Percentiles rank a stretch among this genome's conserved stretches.
Evolutionary conservation across 2,797 vertebrate species (phyloP).

Genomic region (Hirundo rustica): DNA sequence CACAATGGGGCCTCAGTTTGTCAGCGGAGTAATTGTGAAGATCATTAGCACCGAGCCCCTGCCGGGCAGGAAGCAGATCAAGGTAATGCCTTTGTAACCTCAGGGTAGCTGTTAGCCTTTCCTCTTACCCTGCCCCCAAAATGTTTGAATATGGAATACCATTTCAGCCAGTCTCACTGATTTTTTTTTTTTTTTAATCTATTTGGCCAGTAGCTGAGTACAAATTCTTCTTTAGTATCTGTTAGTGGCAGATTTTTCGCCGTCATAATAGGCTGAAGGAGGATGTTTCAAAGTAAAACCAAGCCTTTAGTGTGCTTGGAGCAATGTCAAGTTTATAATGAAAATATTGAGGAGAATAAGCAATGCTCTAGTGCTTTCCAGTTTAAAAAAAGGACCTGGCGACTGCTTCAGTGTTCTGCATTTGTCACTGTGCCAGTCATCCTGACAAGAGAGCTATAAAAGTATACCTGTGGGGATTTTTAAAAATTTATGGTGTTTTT

Average conservation of each 20-base stretch:
- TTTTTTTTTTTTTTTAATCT: background rate
- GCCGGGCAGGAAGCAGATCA: conserved; percentile 86
- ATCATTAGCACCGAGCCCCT: conserved; percentile 86
- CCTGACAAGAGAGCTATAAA: background rate
- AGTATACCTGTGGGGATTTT: accelerated
- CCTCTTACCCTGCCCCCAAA: background rate
- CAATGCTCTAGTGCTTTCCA: background rate
- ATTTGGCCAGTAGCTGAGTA: background rate
- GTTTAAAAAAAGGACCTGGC: background rate
- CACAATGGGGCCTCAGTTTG: conserved; percentile 85
- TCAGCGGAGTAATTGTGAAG: conserved; percentile 93
- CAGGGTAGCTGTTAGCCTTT: conserved; percentile 31
- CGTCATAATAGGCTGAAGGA: background rate
- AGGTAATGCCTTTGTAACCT: conserved; percentile 79
- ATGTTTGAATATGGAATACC: conserved; percentile 34
- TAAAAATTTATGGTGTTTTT: background rate
- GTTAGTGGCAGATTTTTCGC: background rate
- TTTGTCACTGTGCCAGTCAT: background rate
- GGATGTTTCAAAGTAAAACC: background rate
- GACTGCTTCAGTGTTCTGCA: background rate
- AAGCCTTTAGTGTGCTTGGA: background rate
- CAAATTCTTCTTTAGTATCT: background rate
- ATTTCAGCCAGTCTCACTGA: background rate
- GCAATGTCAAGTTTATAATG: background rate
- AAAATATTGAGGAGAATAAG: background rate